These are phyloP conservation scores for Nasonia oneida DNA, from an alignment of 2,888 invertebrate genomes.

Conservation along the genomic window DNA sequence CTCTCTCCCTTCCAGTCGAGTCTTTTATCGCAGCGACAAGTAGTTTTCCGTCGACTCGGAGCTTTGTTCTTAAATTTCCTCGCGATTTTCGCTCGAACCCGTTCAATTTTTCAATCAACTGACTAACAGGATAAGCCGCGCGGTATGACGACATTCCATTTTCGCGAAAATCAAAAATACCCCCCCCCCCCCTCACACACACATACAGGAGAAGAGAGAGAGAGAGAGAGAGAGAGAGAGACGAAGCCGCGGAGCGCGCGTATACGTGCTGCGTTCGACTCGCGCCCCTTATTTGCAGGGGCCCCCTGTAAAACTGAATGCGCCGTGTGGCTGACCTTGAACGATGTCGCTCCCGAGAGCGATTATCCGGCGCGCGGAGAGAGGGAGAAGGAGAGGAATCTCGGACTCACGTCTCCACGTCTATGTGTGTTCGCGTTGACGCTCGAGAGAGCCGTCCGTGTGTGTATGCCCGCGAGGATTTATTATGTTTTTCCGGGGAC, in stretches of 20 bases:
- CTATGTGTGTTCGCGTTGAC: background rate
- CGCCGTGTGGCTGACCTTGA: constrained; percentile 47
- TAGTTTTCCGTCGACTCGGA: background rate
- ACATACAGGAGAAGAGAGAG: background rate
- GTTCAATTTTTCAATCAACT: background rate
- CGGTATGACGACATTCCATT: background rate
- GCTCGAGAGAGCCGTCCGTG: background rate
- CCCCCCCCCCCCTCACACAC: background rate
- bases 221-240: too few relatives aligned
- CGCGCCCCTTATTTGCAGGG: constrained; percentile 31
- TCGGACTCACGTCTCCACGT: background rate
- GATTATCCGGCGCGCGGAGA: constrained; percentile 36
- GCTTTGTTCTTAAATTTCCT: background rate
- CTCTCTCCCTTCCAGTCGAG: constrained; percentile 37
- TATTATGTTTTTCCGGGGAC: constrained; percentile 42
- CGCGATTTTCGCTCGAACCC: background rate
- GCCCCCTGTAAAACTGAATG: constrained; percentile 16
- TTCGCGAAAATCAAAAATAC: background rate
- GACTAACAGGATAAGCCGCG: background rate
- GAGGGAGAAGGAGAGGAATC: constrained; percentile 19
- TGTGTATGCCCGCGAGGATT: constrained; percentile 14
- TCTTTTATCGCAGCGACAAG: background rate
- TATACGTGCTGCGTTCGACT: background rate
- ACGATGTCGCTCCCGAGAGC: constrained; percentile 52
- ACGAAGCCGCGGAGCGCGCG: background rate